Evolutionary conservation across 2,888 invertebrate genomes (phyloP).

Genomic region (Romanomermis culicivorax): DNA sequence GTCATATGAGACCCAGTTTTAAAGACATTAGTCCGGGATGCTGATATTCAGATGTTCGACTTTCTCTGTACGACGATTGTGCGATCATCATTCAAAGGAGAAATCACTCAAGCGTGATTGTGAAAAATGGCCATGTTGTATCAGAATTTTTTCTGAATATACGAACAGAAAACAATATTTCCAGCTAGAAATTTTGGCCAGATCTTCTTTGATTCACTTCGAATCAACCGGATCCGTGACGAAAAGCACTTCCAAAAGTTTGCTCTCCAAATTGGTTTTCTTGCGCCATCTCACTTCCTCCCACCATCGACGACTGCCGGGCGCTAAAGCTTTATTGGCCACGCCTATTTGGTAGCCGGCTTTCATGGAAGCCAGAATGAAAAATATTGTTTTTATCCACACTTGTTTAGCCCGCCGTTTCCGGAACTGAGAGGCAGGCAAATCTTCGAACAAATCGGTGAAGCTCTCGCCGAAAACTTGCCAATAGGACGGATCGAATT

Average conservation of each 20-base stretch:
- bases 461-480: neutral
- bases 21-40: too few relatives aligned
- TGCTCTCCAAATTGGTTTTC: neutral
- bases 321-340: neutral
- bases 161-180: too few relatives aligned
- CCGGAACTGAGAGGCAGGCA: neutral
- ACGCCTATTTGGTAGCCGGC: neutral
- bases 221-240: slow-evolving; percentile 1
- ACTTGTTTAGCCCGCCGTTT: neutral
- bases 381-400: neutral
- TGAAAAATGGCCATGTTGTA: too few relatives aligned
- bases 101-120: too few relatives aligned
- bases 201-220: too few relatives aligned
- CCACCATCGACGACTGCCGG: neutral
- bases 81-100: too few relatives aligned
- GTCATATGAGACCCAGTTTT: too few relatives aligned
- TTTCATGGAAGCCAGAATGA: neutral
- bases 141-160: too few relatives aligned
- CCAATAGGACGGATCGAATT: neutral
- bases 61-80: too few relatives aligned
- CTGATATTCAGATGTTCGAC: too few relatives aligned
- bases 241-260: neutral
- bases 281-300: neutral
- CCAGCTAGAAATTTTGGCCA: too few relatives aligned
- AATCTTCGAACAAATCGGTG: neutral